A percentile compares a stretch with the other conserved stretches of the same genome.
These are phyloP conservation scores for Physocephala rufipes DNA, from an alignment of 2,888 invertebrate genomes.

Conservation along the genomic window DNA sequence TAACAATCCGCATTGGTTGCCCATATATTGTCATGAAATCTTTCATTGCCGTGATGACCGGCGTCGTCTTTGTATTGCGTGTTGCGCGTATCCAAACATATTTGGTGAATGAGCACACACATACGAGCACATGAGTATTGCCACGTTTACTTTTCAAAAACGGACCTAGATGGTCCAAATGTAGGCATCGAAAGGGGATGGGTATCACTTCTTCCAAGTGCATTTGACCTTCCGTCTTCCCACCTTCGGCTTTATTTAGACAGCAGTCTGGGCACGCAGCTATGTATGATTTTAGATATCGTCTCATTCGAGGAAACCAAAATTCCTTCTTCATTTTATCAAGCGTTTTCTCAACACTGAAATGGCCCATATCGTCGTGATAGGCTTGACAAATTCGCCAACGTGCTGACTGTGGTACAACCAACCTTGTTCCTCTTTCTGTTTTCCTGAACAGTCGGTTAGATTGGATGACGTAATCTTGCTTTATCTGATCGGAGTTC, in stretches of 20 bases:
- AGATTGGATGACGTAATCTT: constrained; percentile 37
- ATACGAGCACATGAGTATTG: constrained; percentile 23
- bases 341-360: constrained; percentile 45
- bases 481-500: constrained; percentile 1
- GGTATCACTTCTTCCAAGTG: constrained; percentile 35
- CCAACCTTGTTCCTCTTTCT: constrained; percentile 30
- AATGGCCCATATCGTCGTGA: constrained; percentile 49
- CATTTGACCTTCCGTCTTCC: constrained; percentile 37
- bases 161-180: constrained; percentile 39
- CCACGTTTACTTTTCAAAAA: constrained; percentile 34
- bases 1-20: constrained; percentile 19
- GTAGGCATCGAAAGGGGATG: constrained; percentile 37
- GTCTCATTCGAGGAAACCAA: constrained; percentile 46
- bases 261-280: constrained; percentile 39
- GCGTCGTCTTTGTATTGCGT: constrained; percentile 39
- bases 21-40: constrained; percentile 39
- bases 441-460: constrained; percentile 40
- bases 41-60: constrained; percentile 29
- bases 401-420: constrained; percentile 41
- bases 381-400: constrained; percentile 47
- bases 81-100: constrained; percentile 29
- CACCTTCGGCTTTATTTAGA: constrained; percentile 41
- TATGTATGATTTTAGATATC: constrained; percentile 46
- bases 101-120: constrained; percentile 34
- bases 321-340: constrained; percentile 39